Evolutionary conservation across 64 coral and sea anemone species (phyloP), one percentile per base, ranked within the genome.

Genomic region (Actinia tenebrosa): DNA sequence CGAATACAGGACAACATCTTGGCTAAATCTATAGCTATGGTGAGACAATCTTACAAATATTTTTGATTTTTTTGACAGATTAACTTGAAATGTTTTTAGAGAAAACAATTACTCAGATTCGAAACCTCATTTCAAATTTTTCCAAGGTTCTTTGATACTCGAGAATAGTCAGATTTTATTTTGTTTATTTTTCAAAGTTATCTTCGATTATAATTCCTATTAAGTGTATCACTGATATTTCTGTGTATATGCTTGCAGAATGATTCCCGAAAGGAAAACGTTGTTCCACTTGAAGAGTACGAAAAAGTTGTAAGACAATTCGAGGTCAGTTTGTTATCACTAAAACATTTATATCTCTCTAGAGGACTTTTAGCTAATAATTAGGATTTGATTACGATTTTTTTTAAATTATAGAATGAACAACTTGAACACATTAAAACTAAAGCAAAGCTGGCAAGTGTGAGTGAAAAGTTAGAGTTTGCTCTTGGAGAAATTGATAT

Each of bases 391-490:
- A 22, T 64, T 22, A 64, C 22, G 18, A 64, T 22, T 22, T 64
- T 64, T 64, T 64, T 71, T 5, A 11, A 45, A 44, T 45, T 44
- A 5, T 58, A 99, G 93, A 91, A 99, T 47, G 97, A 99, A 84
- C 92, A 92, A 86, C 90, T 99, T 66, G 93, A 95, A 56, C 97
- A 99, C 72, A 92, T 99, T 22, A 95, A 87, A 71, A 99, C 97
- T 64, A 99, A 95, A 77, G 93, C 97, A 54, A 99, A 99, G 80
- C 89, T 99, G 43, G 91, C 93, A 22, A 91, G 93, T 64, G 97
- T 93, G 44, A 95, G 92, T 82, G 97, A 99, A 56, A 99, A 93
- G 84, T 83, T 99, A 22, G 89, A 95, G 88, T 99, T 99, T 99
- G 97, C 97, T 8, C 85, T 95, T 53, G 96, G 96, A 42, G 90